Base-by-base conservation (phyloP, 2,888 invertebrate species). In the Lasioglossum zephyrum region DNA sequence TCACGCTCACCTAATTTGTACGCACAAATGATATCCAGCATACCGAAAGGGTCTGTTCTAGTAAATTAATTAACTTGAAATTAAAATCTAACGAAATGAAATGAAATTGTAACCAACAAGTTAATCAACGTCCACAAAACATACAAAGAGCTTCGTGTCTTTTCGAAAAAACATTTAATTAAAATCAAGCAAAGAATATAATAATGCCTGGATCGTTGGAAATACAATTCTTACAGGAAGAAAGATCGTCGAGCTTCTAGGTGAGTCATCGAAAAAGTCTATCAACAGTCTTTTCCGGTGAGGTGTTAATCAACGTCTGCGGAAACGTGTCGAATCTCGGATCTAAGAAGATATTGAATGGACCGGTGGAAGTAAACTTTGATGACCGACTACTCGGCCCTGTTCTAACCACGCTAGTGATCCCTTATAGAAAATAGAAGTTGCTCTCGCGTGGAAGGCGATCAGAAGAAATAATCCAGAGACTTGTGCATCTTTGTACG, bases 401-500 rank as follows among this genome's bases (percentile, higher is more conserved):
- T 57, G 11, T 47, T 47, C 8, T 9, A 4, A 4, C 57, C n/a
- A 57, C 22, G n/a, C 22, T n/a, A 11, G 11, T n/a, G 9, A 11
- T 57, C 26, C 63, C 63, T 31, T 31, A 31, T 63, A 63, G 63
- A 49, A 79, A 73, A 36, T 66, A 18, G 57, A 79, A 70, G 13
- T 31, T 57, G 47, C 16, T 63, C n/a, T 72, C 77, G 57, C n/a
- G 11, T 73, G 72, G 69, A 41, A 79, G 77, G 76, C 84, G 82
- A 73, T 73, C 70, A 80, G 87, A 84, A 85, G 88, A 44, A 88
- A 76, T 81, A 85, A 86, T 81, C 81, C 75, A 87, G 47, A 69
- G 86, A 79, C 77, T 82, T 89, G 63, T 63, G 88, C 86, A 93
- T 93, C 94, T 95, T 94, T 94, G 94, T 95, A 94, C 94, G 94